Conservation (phyloP, 2,797 vertebrate species). For the Chanos chanos region DNA sequence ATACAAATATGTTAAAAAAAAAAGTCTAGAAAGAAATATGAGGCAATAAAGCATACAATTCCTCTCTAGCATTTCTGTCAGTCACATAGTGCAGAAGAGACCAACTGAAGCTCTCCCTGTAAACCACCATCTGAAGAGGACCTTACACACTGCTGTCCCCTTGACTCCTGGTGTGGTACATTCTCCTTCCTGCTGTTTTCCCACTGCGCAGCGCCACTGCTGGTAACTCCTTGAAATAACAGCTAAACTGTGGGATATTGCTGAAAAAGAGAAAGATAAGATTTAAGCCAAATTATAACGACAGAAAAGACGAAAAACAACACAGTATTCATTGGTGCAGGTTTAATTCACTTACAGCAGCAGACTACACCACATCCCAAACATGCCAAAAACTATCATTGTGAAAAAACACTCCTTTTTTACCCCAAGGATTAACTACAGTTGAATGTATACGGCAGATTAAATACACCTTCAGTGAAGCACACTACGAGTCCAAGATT, state of each 20-base stretch:
- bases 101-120: background rate
- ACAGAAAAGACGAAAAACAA: background rate
- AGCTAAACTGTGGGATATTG: constrained; percentile 97
- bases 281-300: no score
- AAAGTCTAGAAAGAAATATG: no score
- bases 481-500: constrained; percentile 3
- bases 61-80: no score
- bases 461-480: background rate
- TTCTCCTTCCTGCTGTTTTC: constrained; percentile 92
- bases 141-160: constrained; percentile 97
- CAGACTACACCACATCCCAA: no score
- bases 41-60: no score
- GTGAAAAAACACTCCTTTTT: no score
- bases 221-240: constrained; percentile 97
- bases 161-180: constrained; percentile 97
- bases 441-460: background rate
- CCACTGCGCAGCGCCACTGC: constrained; percentile 94
- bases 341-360: background rate
- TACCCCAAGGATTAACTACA: no score
- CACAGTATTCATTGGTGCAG: background rate
- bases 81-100: no score
- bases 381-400: no score
- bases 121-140: constrained; percentile 49
- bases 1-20: no score
- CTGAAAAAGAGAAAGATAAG: no score